Evolutionary conservation across 2,113 vertebrate genomes (phyloP).

Genomic region (Alectura lathami): DNA sequence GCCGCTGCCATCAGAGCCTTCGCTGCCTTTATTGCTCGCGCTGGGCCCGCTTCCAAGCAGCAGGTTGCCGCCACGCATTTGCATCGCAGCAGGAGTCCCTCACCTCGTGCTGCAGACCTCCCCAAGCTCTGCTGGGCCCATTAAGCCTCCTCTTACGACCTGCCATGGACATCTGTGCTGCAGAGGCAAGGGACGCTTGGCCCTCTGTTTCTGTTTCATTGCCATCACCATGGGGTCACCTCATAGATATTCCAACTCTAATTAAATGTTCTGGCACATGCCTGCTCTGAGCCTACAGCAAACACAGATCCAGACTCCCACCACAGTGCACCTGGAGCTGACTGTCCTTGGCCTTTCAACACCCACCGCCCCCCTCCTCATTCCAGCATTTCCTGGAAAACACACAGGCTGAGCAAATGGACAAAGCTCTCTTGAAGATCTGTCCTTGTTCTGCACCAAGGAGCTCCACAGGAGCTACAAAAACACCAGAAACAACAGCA

Average conservation of each 20-base stretch:
- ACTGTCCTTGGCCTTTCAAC: neutral
- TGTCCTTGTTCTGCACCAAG: neutral
- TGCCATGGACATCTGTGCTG: neutral
- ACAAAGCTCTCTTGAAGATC: neutral
- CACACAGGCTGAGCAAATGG: neutral
- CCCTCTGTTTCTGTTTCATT: neutral
- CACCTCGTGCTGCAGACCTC: neutral
- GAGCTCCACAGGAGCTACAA: neutral
- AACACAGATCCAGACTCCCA: neutral
- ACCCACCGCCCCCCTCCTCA: neutral
- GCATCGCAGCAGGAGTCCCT: neutral
- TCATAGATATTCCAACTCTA: neutral
- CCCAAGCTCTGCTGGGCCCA: neutral
- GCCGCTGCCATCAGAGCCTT: neutral
- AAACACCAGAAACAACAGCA: neutral
- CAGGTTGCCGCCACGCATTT: neutral
- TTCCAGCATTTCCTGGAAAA: neutral
- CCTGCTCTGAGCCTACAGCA: neutral
- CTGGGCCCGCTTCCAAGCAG: neutral
- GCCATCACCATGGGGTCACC: neutral
- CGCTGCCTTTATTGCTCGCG: rapidly evolving
- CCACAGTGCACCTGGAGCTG: neutral
- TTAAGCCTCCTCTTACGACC: neutral
- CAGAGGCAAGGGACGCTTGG: neutral
- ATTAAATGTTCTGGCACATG: neutral